Base-by-base conservation (phyloP, 1,140 invertebrate species). In the Drosophila kepulauana region DNA sequence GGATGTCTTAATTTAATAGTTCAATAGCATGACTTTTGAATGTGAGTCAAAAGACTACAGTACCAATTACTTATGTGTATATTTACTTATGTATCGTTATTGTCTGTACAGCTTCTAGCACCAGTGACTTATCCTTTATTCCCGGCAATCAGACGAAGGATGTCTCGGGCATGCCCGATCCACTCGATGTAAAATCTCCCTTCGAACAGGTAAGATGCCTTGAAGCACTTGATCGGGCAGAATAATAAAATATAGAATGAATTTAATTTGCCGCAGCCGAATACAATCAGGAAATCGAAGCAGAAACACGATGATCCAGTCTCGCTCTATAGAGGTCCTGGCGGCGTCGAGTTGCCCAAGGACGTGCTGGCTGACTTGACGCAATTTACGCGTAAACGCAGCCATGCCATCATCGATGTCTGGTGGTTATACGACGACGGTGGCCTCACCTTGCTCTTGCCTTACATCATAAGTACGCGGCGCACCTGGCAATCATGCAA, bases 381-480 rank as follows among this genome's bases (percentile, higher is more conserved):
- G 2, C 95, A 95, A 81, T 97, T 97, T 87, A 96, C 96, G 74
- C 94, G 94, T 68, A 96, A 96, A 78, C 95, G 96, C 73, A 95
- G 96, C 79, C 92, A 93, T 65, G 96, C 96, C 20, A 97, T 96
- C 1, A 98, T 99, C 79, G 98, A 99, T 93, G 98, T 99, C 4
- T 99, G 98, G 98, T 99, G 98, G 98, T 93, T 99, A 0, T 99
- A 99, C 92, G 98, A 99, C 93, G 98, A 99, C 92, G 98, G 97
- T 94, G 95, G 97, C 45, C 94, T 98, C 49, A 97, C 97, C 0
- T 93, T 98, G 2, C 93, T 98, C 10, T 93, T 98, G 58, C 97
- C 98, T 0, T 98, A 99, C 87, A 98, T 99, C 51, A 95, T 99
- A 59, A 97, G 96, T 49, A 98, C 96, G 5, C 94, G 98, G 71